A percentile compares a stretch with the other conserved stretches of the same genome.
Evolutionary conservation across 1,140 invertebrate genomes (phyloP).

Genomic region (Gryon sp.): DNA sequence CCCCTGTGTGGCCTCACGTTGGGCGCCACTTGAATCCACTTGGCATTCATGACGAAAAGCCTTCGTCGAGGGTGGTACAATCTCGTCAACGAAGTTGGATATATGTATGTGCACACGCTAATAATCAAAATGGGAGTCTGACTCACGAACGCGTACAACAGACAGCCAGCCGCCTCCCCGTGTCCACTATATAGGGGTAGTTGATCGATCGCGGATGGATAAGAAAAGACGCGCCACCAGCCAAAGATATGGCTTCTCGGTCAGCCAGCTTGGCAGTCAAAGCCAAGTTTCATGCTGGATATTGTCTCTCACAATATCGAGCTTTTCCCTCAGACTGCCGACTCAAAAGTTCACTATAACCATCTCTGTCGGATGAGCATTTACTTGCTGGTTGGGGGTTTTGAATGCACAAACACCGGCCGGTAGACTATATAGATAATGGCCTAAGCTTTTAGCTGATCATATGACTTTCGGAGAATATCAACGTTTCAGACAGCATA

Average conservation of each 20-base stretch:
- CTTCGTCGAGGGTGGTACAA: slow-evolving; percentile 48
- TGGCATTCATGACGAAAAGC: slow-evolving; percentile 61
- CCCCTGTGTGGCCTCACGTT: slow-evolving; percentile 21
- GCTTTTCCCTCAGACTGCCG: too few relatives aligned
- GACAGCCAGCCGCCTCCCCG: too few relatives aligned
- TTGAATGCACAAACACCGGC: too few relatives aligned
- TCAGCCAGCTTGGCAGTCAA: slow-evolving; percentile 21
- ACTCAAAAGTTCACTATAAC: too few relatives aligned
- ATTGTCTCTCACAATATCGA: too few relatives aligned
- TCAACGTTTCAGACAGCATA: too few relatives aligned
- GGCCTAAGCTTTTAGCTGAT: too few relatives aligned
- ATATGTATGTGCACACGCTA: slow-evolving; percentile 61
- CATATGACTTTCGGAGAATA: too few relatives aligned
- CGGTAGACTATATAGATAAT: too few relatives aligned
- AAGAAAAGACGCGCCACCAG: slow-evolving; percentile 31
- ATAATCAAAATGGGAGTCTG: slow-evolving; percentile 72
- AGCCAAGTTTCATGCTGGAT: too few relatives aligned
- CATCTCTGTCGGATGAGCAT: too few relatives aligned
- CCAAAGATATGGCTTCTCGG: slow-evolving; percentile 40
- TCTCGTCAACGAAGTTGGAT: slow-evolving; percentile 48
- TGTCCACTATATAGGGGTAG: slow-evolving; percentile 65
- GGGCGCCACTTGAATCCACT: slow-evolving; percentile 62
- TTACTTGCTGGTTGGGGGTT: too few relatives aligned
- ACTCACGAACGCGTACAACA: slow-evolving; percentile 66
- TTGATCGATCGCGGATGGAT: slow-evolving; percentile 51